Base-by-base conservation (phyloP, 2,888 invertebrate genomes). In the Augochlorella aurata region DNA sequence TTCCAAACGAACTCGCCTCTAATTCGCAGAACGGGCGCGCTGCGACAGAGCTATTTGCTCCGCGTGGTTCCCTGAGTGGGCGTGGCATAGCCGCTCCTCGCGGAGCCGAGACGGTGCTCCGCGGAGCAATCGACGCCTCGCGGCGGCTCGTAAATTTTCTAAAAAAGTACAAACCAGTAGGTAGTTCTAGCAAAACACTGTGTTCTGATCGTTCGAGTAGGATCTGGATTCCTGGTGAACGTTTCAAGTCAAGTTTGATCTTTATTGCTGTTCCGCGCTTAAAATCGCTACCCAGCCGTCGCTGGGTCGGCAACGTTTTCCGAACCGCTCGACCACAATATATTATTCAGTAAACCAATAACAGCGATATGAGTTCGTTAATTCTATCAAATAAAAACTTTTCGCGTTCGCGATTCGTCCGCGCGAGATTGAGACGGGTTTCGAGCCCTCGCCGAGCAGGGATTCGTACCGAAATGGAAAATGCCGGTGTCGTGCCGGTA, bases 141-240 rank as follows among this genome's bases (percentile, higher is more conserved):
- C 58, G 24, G 24, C 58, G 58, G 24, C 58, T 58, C 58, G 58
- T 58, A 24, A 58, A 58, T 58, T 38, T 38, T 63, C 63, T 63
- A 63, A 63, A 63, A 63, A 63, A 63, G 63, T 63, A 63, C 38
- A 63, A 63, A 63, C 38, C 38, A 29, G 18, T 63, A 38, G 38
- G 63, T 63, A 58, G 58, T 38, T 16, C 38, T 63, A 38, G 63
- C 63, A 18, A 38, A 76, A 72, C 52, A 24, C 18, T 38, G 29
- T 29, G 54, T 58, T 67, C 67, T n/a, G 78, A 81, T 68, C 75
- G 74, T 68, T 81, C 84, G 76, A 75, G 78, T 52, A 81, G 75
- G 73, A 76, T 83, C 63, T 45, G 72, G 69, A 70, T 74, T 54
- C 66, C 81, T 21, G 52, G 54, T 65, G 68, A 74, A 84, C 71